phyloP scores from a whole-genome alignment of 2,797 vertebrate species.

The Phrynocephalus guinanensis region DNA sequence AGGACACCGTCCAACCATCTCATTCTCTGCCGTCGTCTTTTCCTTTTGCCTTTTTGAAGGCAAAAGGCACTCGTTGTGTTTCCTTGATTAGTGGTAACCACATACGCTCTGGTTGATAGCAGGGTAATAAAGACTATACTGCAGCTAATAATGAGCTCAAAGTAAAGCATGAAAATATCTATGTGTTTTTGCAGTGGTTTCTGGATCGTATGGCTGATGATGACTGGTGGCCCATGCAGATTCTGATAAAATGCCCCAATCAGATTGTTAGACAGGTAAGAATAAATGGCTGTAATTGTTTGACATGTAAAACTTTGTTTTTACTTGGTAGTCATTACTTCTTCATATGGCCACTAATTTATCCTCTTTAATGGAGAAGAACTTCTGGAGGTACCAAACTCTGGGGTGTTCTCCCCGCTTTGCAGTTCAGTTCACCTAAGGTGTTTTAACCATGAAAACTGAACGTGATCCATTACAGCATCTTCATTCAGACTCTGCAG shows the following conservation, averaged over 20 bases:
- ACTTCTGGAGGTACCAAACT: neutral
- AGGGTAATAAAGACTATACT: slow-evolving; percentile 43
- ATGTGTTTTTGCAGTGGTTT: slow-evolving; percentile 90
- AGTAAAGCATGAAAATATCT: slow-evolving; percentile 60
- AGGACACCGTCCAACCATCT: too few relatives aligned
- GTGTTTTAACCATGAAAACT: neutral
- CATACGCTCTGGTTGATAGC: slow-evolving; percentile 55
- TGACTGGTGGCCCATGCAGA: slow-evolving; percentile 99
- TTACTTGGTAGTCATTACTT: neutral
- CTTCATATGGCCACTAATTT: neutral
- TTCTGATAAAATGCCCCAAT: slow-evolving; percentile 98
- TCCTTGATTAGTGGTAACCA: slow-evolving; percentile 48
- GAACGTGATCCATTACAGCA: neutral
- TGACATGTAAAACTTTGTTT: neutral
- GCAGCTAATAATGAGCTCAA: slow-evolving; percentile 42
- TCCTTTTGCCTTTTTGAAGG: too few relatives aligned
- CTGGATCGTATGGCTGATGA: slow-evolving; percentile 99
- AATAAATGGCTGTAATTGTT: slow-evolving; percentile 32
- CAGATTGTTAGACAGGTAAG: slow-evolving; percentile 97
- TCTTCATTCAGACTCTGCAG: neutral
- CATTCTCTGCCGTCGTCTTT: too few relatives aligned
- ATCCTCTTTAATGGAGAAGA: neutral
- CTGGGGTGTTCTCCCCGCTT: neutral
- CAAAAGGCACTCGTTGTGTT: neutral
- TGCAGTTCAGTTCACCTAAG: neutral